Evolutionary conservation across 1,140 invertebrate genomes (phyloP), one percentile per base, ranked within the genome.

Genomic region (Hermetia illucens): DNA sequence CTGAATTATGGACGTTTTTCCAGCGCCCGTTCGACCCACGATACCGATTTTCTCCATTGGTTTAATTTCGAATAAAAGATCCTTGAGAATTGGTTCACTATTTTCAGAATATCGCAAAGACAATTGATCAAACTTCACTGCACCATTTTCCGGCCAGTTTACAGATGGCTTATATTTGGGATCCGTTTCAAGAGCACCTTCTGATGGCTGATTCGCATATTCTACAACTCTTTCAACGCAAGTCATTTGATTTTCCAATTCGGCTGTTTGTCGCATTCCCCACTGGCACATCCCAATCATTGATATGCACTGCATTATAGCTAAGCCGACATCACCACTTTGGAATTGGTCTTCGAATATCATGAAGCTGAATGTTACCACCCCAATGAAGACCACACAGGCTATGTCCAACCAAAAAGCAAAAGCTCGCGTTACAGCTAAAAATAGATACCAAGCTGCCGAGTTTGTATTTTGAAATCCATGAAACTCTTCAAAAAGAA

Each of bases 201-300:
- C 80, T 17, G 50, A 41, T n/a, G 51, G 48, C 30, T 55, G 49
- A n/a, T 70, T 66, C 1, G 69, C 70, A 43, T 86, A 88, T 47
- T 87, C 81, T 9, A 80, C 38, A 6, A 86, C 72, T 43, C 82
- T 66, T 50, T 88, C 82, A 5, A 72, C 40, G 70, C 69, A n/a
- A 75, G 84, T 89, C 83, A 92, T 89, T 57, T 90, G 76, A 51
- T 83, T 85, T 48, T 85, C 79, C 3, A 83, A 58, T 52, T 87
- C 80, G 0, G 87, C 82, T 10, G 82, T 86, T 49, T 93, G 89
- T 37, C 88, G 62, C 63, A 91, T 79, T 2, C 82, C 84, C 77
- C 79, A 90, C 51, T 90, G 86, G 37, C 88, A 78, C 64, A 83
- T 75, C 2, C 79, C 78, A 16, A 78, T 77, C 34, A 92, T 58